These are phyloP conservation scores for Atlantisia rogersi DNA, from an alignment of 2,113 vertebrate genomes.

Conservation along the genomic window DNA sequence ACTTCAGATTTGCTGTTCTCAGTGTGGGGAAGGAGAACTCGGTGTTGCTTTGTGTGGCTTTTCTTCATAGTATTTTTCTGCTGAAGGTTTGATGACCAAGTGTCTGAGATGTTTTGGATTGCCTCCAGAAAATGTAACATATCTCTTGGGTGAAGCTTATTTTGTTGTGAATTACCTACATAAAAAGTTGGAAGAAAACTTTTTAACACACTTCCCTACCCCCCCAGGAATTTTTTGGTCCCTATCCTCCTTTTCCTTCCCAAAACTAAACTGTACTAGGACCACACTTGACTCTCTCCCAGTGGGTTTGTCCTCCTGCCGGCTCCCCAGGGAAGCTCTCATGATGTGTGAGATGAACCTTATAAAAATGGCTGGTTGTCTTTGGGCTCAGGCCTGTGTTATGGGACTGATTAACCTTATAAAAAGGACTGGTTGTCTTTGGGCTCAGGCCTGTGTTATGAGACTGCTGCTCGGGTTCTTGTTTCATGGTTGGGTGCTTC, in stretches of 20 bases:
- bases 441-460: fast-evolving
- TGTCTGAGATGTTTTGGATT: neutral
- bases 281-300: neutral
- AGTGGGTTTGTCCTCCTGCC: neutral
- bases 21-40: neutral
- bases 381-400: neutral
- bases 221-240: neutral
- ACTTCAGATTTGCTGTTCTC: neutral
- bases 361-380: neutral
- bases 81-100: neutral
- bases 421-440: neutral
- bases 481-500: neutral
- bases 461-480: neutral
- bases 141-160: neutral
- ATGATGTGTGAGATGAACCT: neutral
- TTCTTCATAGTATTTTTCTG: neutral
- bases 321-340: neutral
- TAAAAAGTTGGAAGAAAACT: neutral
- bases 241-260: fast-evolving
- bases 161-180: neutral
- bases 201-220: neutral
- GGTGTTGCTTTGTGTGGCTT: neutral
- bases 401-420: neutral
- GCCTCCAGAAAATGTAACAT: neutral
- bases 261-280: neutral